A percentile compares a stretch with the other conserved stretches of the same genome.
phyloP scores from a whole-genome alignment of 1,140 invertebrate genomes.

The Goniozus legneri region DNA sequence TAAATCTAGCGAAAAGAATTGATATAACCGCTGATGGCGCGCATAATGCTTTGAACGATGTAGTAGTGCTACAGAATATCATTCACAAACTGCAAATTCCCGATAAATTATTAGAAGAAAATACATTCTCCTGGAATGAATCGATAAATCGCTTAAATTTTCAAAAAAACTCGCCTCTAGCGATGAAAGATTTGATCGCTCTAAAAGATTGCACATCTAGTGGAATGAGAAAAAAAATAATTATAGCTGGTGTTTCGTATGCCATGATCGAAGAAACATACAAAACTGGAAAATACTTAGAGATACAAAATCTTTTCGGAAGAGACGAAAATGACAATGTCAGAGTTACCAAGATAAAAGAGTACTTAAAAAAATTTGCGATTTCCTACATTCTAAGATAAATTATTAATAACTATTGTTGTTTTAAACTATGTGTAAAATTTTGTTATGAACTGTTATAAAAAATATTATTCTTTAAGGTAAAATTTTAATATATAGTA shows the following conservation, averaged over 20 bases:
- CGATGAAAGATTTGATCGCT: not conserved
- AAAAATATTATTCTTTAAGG: not conserved
- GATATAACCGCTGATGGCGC: not conserved
- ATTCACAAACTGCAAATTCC: not conserved
- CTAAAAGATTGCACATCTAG: not conserved
- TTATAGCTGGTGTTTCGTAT: not conserved
- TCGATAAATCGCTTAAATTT: not conserved
- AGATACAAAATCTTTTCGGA: not conserved
- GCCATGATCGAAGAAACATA: not conserved
- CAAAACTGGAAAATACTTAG: not conserved
- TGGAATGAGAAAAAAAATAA: not conserved
- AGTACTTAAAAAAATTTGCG: not conserved
- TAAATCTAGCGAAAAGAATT: not conserved
- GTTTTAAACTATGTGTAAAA: not conserved
- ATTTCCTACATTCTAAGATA: not conserved
- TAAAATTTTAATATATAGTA: not conserved
- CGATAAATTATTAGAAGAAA: not conserved
- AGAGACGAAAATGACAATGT: too few species aligned
- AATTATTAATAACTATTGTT: not conserved
- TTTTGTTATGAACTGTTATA: not conserved
- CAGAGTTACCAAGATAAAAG: not conserved
- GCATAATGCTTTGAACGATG: not conserved
- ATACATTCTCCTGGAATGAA: not conserved
- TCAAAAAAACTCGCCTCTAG: not conserved
- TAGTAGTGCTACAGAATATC: not conserved